phyloP scores from a whole-genome alignment of 2,113 vertebrate genomes.

The Caretta caretta region DNA sequence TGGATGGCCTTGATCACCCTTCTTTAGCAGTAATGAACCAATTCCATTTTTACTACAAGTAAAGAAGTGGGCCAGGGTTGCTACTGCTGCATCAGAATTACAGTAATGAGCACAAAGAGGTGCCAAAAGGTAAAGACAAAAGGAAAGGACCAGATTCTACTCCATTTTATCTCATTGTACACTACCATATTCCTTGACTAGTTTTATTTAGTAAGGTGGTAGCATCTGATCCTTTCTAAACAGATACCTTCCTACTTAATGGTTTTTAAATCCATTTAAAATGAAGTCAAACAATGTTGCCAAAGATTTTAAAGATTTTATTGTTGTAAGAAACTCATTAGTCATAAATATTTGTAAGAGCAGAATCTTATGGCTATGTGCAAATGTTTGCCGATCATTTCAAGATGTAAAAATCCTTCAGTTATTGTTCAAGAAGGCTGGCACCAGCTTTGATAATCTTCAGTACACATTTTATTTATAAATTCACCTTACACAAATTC shows the following conservation, averaged over 20 bases:
- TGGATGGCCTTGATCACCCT: background rate
- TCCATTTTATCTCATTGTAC: background rate
- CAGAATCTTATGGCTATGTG: background rate
- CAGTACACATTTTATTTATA: conserved; percentile 30
- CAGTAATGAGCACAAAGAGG: background rate
- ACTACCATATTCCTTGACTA: background rate
- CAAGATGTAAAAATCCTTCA: background rate
- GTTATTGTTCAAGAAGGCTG: background rate
- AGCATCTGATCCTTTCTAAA: background rate
- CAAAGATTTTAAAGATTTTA: background rate
- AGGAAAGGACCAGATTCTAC: background rate
- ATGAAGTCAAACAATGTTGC: background rate
- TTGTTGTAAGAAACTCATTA: background rate
- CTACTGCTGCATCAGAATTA: background rate
- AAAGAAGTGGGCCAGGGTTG: background rate
- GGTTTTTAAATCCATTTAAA: background rate
- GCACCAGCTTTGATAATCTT: conserved; percentile 47
- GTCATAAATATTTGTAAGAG: background rate
- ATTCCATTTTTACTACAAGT: background rate
- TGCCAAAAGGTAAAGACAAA: background rate
- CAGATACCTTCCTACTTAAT: background rate
- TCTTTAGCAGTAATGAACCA: background rate
- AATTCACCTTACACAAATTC: background rate
- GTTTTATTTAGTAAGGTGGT: background rate
- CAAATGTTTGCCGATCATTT: background rate